Percentiles rank a stretch among this genome's conserved stretches.
These are phyloP conservation scores for Eulemur macaco DNA, from an alignment of 2,113 vertebrate genomes.

Conservation along the genomic window DNA sequence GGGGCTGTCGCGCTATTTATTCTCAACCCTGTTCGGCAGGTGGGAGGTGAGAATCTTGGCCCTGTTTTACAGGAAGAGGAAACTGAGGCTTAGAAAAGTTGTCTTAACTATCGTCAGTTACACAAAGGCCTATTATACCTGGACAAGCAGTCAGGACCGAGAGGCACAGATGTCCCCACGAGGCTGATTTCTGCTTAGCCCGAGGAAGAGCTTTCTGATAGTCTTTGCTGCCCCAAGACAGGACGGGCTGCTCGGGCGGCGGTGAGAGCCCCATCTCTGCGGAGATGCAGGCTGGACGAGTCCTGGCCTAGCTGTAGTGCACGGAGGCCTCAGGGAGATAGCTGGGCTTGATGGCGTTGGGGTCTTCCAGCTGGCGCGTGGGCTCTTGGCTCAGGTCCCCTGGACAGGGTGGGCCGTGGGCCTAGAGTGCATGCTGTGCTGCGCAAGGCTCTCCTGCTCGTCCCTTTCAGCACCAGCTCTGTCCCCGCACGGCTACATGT, in stretches of 20 bases:
- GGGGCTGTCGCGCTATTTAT: background rate
- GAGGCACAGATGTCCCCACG: background rate
- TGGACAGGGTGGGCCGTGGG: background rate
- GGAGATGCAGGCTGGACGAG: background rate
- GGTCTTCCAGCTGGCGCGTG: background rate
- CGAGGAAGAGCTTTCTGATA: background rate
- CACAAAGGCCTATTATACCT: background rate
- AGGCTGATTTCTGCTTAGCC: background rate
- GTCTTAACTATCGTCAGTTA: background rate
- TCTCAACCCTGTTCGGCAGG: background rate
- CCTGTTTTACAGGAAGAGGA: background rate
- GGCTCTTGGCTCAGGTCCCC: background rate
- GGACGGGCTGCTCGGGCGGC: background rate
- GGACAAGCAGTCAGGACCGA: background rate
- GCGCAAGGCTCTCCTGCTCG: no score
- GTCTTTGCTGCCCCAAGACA: background rate
- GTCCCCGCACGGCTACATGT: background rate
- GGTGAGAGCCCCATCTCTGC: background rate
- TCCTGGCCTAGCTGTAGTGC: background rate
- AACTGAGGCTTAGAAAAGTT: background rate
- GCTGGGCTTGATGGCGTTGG: background rate
- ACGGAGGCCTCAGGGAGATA: background rate
- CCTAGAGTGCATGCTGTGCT: background rate
- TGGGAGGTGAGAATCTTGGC: background rate
- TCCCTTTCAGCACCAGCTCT: background rate